Conservation (phyloP, 2,113 vertebrate genomes). For the Epinephelus lanceolatus region DNA sequence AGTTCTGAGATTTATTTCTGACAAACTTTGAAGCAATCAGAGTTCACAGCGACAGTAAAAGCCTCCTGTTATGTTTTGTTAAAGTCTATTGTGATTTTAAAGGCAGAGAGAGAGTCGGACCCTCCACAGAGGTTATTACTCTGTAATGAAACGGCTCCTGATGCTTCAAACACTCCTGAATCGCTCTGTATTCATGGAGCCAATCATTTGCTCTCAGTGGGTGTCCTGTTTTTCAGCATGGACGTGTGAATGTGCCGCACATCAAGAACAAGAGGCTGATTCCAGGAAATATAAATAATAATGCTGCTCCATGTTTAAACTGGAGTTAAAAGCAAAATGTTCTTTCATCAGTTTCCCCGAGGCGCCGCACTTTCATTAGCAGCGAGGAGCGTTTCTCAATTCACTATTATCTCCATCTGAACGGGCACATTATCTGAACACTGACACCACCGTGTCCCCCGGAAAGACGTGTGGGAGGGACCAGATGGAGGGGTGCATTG, state of each 20-base stretch:
- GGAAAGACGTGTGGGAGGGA: conserved; percentile 24
- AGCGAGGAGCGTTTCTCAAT: conserved; percentile 11
- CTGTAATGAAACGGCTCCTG: conserved; percentile 15
- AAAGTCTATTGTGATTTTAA: conserved; percentile 3
- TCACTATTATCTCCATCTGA: conserved; percentile 41
- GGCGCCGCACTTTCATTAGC: conserved; percentile 32
- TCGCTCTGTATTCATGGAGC: conserved; percentile 17
- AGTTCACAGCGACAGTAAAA: neutral
- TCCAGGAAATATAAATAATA: conserved; percentile 21
- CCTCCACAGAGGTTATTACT: neutral
- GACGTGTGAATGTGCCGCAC: neutral
- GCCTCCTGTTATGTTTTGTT: neutral
- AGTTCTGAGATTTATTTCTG: neutral
- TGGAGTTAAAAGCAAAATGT: conserved; percentile 42
- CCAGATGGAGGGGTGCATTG: neutral
- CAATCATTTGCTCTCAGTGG: conserved; percentile 16
- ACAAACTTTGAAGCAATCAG: neutral
- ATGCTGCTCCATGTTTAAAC: conserved; percentile 32
- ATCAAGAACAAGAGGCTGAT: conserved; percentile 1
- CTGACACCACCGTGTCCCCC: neutral
- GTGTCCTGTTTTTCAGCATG: conserved; percentile 14
- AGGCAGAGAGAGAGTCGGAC: neutral
- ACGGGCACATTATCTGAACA: conserved; percentile 30
- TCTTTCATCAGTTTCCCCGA: conserved; percentile 27
- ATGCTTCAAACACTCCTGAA: neutral